Base-by-base conservation (phyloP, 2,888 invertebrate species). In the Crepidodera aurea region DNA sequence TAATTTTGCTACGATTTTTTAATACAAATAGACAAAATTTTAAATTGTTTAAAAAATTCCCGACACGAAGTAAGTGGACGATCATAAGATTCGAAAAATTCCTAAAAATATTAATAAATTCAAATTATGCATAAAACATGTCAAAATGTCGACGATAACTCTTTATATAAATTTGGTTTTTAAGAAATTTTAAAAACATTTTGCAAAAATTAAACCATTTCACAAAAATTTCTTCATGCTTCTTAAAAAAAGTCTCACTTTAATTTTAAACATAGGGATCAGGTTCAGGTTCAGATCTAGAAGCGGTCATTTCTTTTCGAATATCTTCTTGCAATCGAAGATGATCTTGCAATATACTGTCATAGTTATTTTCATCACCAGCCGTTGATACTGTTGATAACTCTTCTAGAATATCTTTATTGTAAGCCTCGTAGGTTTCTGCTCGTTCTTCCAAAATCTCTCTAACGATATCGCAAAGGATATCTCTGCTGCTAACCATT, bases 401-500 rank as follows among this genome's bases (percentile, higher is more conserved):
- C 19, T 37, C 37, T 8, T 60, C 69, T 76, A 39, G 2, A 7
- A 53, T 13, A 15, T 48, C 48, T 39, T 57, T 57, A 62, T 83
- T 82, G 27, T 82, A 79, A 18, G 79, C 81, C 69, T 81, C 82
- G 79, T 87, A 86, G 68, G 87, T 83, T 76, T 87, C 87, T 0
- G 89, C 89, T 66, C 91, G 86, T 70, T 88, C 89, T 76, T 90
- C 90, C 74, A 92, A 84, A 75, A 93, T 91, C 79, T 92, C 92
- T 70, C 86, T 85, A 32, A 93, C 88, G 57, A 93, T 90, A 77
- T 90, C 92, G 88, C 91, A 88, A 53, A 96, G 85, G 62, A 95
- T 85, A 78, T 93, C 90, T 63, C 92, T 86, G 69, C 92, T 92
- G 73, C 90, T 89, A 68, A 93, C 88, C 81, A 92, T 88, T 64